phyloP scores from a whole-genome alignment of 2,888 invertebrate species.

The Cloeon dipterum region DNA sequence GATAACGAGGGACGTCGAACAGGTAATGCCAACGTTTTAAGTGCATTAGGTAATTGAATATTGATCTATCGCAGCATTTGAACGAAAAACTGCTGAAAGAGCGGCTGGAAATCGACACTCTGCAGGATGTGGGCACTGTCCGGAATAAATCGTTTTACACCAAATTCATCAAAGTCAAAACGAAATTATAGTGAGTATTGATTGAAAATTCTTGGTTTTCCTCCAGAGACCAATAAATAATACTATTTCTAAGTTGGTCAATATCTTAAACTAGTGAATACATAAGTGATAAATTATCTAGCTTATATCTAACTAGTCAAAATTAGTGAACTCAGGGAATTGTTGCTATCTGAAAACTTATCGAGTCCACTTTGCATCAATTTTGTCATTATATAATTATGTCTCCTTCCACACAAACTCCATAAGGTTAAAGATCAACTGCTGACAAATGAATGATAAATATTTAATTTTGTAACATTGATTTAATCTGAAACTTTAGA shows the following conservation, averaged over 20 bases:
- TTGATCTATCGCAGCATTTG: constrained; percentile 26
- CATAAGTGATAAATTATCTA: too few species aligned
- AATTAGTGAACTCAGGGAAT: too few species aligned
- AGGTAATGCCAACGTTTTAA: constrained; percentile 22
- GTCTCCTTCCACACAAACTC: too few species aligned
- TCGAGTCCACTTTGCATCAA: too few species aligned
- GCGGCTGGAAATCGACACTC: constrained; percentile 75
- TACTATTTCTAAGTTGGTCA: too few species aligned
- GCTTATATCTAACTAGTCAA: too few species aligned
- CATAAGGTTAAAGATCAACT: too few species aligned
- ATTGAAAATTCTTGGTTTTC: neutral
- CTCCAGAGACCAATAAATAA: neutral
- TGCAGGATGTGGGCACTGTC: constrained; percentile 76
- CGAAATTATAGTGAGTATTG: constrained; percentile 83
- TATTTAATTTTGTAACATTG: too few species aligned
- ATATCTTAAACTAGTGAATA: too few species aligned
- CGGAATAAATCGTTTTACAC: constrained; percentile 77
- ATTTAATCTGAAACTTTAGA: constrained; percentile 1
- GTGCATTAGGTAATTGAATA: neutral
- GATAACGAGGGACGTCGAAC: constrained; percentile 56
- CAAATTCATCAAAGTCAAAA: constrained; percentile 93
- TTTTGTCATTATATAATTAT: too few species aligned
- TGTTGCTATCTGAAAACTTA: too few species aligned
- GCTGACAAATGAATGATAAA: too few species aligned
- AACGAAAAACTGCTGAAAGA: constrained; percentile 78